These are phyloP conservation scores for Turritopsis dohrnii DNA, from an alignment of 30 jellyfish, hydroid and myxozoan genomes.

Conservation along the genomic window DNA sequence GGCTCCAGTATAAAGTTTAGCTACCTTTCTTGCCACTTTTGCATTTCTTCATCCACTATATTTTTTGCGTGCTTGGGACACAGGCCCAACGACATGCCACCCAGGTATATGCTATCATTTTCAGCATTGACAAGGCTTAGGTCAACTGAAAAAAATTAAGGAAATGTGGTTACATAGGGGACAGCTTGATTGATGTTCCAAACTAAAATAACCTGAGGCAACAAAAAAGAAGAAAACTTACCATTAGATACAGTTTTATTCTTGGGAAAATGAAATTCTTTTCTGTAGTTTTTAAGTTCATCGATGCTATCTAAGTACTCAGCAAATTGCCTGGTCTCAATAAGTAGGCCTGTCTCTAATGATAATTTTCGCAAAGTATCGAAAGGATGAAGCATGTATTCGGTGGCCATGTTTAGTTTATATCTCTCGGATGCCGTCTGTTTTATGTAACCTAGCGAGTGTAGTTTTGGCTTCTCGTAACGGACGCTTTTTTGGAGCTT, in stretches of 20 bases:
- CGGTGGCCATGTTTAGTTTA: background rate
- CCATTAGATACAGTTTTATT: constrained; percentile 58
- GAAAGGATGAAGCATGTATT: constrained; percentile 5
- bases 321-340: constrained; percentile 50
- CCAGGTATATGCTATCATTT: constrained; percentile 70
- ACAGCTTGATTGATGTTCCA: background rate
- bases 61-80: constrained; percentile 59
- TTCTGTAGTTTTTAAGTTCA: constrained; percentile 42
- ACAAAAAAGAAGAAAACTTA: constrained; percentile 11
- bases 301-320: constrained; percentile 44
- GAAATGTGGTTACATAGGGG: background rate
- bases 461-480: no score
- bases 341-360: constrained; percentile 23
- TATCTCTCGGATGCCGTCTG: background rate
- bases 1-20: no score
- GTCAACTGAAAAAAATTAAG: constrained; percentile 49
- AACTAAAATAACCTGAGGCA: background rate
- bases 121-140: constrained; percentile 55
- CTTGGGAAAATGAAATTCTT: constrained; percentile 65
- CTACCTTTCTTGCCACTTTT: constrained; percentile 87
- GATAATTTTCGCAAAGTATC: constrained; percentile 39
- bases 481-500: no score
- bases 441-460: no score
- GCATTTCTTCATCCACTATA: constrained; percentile 44
- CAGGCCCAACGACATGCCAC: constrained; percentile 83